phyloP scores from a whole-genome alignment of 2,797 vertebrate genomes.

The Mallotus villosus region DNA sequence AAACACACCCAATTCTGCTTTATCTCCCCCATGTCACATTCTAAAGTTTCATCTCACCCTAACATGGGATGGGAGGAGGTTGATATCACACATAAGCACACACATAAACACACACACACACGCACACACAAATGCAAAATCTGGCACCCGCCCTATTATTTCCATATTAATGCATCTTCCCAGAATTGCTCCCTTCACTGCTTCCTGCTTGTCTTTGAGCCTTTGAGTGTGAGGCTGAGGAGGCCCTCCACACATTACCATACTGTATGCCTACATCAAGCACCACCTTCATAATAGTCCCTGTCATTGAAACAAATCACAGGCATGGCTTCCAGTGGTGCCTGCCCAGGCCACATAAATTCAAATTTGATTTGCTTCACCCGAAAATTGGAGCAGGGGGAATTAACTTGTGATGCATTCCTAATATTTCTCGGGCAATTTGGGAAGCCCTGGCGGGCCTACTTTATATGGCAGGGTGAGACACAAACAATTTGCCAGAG shows the following conservation, averaged over 20 bases:
- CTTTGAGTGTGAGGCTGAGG: slow-evolving; percentile 53
- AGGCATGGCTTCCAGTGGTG: slow-evolving; percentile 50
- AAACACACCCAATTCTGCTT: neutral
- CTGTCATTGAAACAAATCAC: slow-evolving; percentile 72
- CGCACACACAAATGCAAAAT: slow-evolving; percentile 17
- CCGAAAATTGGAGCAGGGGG: slow-evolving; percentile 64
- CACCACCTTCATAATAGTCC: slow-evolving; percentile 65
- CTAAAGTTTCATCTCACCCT: no score
- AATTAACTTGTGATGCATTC: slow-evolving; percentile 71
- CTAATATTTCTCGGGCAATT: slow-evolving; percentile 70
- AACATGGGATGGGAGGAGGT: neutral
- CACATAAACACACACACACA: slow-evolving; percentile 17
- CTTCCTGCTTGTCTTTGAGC: slow-evolving; percentile 45
- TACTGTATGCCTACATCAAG: slow-evolving; percentile 69
- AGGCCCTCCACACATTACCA: slow-evolving; percentile 62
- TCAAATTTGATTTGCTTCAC: slow-evolving; percentile 66
- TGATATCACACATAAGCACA: neutral
- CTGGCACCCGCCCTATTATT: slow-evolving; percentile 31
- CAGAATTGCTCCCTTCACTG: slow-evolving; percentile 39
- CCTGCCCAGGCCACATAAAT: slow-evolving; percentile 60
- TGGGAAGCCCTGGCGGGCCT: slow-evolving; percentile 49
- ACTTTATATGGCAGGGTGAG: slow-evolving; percentile 63
- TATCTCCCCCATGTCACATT: neutral
- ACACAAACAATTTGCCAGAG: slow-evolving; percentile 74
- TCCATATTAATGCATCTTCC: slow-evolving; percentile 57